Percentiles rank a stretch among this genome's conserved stretches.
Evolutionary conservation across 2,888 invertebrate species (phyloP).

Genomic region (Craniophora ligustri): DNA sequence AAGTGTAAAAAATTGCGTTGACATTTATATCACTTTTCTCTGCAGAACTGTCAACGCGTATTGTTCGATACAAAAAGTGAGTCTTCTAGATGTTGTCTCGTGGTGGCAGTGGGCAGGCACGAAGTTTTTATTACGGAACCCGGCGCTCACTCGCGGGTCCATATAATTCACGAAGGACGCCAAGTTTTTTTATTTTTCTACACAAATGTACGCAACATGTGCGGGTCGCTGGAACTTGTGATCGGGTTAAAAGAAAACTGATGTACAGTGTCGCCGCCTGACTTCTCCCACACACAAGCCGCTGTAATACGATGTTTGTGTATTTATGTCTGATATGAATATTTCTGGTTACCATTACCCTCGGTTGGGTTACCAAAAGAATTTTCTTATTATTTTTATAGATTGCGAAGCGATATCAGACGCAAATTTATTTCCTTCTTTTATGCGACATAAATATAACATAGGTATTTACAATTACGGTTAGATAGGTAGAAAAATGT

Average conservation of each 20-base stretch:
- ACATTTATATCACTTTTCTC: too few species aligned
- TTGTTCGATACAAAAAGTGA: not conserved
- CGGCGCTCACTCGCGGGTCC: constrained; percentile 5
- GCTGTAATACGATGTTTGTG: not conserved
- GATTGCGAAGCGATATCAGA: not conserved
- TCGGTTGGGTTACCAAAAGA: not conserved
- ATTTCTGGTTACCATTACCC: not conserved
- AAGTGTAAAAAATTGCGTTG: too few species aligned
- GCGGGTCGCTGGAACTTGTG: not conserved
- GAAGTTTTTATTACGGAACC: constrained; percentile 16
- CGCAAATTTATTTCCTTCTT: not conserved
- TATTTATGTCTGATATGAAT: not conserved
- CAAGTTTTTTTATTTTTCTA: constrained; percentile 13
- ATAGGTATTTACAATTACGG: too few species aligned
- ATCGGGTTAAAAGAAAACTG: not conserved
- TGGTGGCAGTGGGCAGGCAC: constrained; percentile 3
- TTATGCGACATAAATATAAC: too few species aligned
- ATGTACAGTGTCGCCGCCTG: not conserved
- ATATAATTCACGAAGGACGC: constrained; percentile 20
- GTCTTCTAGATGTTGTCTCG: constrained; percentile 3
- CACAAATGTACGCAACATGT: constrained; percentile 10
- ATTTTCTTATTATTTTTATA: not conserved
- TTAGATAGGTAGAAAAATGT: too few species aligned
- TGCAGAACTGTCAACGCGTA: too few species aligned
- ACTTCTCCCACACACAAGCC: not conserved